phyloP scores from a whole-genome alignment of 2,797 vertebrate genomes.

The Chelonia mydas region DNA sequence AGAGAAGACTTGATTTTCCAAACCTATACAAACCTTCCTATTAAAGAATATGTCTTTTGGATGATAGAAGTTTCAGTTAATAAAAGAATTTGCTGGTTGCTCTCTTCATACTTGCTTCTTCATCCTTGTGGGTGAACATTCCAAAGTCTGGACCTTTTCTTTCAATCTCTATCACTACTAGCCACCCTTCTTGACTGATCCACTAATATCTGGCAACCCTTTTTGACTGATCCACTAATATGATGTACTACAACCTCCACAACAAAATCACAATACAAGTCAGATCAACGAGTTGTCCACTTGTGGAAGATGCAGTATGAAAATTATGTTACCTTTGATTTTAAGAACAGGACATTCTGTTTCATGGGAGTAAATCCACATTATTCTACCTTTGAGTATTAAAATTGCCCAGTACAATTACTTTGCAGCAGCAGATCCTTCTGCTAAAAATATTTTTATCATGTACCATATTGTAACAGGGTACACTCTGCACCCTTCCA shows the following conservation, averaged over 20 bases:
- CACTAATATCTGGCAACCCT: not conserved
- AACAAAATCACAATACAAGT: not conserved
- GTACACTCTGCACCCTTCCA: no score
- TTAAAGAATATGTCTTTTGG: not conserved
- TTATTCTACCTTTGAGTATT: not conserved
- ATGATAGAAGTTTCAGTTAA: not conserved
- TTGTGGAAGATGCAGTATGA: fast-evolving
- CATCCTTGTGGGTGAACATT: fast-evolving
- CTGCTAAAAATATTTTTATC: not conserved
- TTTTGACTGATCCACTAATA: not conserved
- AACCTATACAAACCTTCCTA: not conserved
- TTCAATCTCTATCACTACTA: not conserved
- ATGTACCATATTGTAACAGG: not conserved
- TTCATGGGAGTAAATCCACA: not conserved
- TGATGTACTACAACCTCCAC: not conserved
- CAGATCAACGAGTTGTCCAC: not conserved
- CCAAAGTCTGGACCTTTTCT: not conserved
- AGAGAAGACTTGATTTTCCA: not conserved
- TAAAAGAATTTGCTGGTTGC: not conserved
- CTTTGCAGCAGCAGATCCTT: not conserved
- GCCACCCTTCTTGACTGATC: not conserved
- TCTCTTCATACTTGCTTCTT: not conserved
- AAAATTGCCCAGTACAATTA: not conserved
- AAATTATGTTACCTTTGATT: not conserved
- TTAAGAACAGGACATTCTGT: not conserved